Evolutionary conservation across 1,140 invertebrate species (phyloP), one percentile per base, ranked within the genome.

Genomic region (Bacillus rossius): DNA sequence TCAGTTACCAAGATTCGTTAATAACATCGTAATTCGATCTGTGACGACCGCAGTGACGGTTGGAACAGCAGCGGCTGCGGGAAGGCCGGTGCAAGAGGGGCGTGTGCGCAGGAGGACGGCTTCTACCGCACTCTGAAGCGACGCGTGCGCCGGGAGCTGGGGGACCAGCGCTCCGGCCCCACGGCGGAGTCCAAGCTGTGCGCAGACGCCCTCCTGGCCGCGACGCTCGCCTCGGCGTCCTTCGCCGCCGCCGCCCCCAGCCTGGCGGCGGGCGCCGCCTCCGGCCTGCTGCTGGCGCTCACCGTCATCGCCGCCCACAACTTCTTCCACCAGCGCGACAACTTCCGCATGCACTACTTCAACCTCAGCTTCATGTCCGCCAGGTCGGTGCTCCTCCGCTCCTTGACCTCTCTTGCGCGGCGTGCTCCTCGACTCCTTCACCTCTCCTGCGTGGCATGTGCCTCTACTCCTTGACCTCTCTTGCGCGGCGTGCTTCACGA

Each of bases 301-400:
- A 74, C 80, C 0, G 71, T 75, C 13, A 77, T 85, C 25, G 77
- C 75, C 19, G 81, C 82, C 0, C 91, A 94, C 67, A 94, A 94
- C 71, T 94, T 88, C 67, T 85, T 92, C 48, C 91, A 94, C 68
- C 79, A 84, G 64, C 80, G 77, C 19, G 84, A 93, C 66, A 91
- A 82, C 67, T 91, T 88, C 78, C 80, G 91, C 43, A 91, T 91
- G 84, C 91, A 88, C 66, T 82, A 88, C 38, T 89, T 88, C 57
- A 86, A 92, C 66, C 69, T 94, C 13, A 74, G 76, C 25, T 67
- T 84, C 49, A 70, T 87, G 71, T 81, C 83, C 2, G 84, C 81
- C n/a, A 78, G 71, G 81, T 83, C 71, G 67, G 66, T 2, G 10
- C 23, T 34, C 29, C 29, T n/a, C n/a, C n/a, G n/a, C n/a, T n/a